Evolutionary conservation across 2,797 vertebrate genomes (phyloP).

Genomic region (Distichodus sexfasciatus): DNA sequence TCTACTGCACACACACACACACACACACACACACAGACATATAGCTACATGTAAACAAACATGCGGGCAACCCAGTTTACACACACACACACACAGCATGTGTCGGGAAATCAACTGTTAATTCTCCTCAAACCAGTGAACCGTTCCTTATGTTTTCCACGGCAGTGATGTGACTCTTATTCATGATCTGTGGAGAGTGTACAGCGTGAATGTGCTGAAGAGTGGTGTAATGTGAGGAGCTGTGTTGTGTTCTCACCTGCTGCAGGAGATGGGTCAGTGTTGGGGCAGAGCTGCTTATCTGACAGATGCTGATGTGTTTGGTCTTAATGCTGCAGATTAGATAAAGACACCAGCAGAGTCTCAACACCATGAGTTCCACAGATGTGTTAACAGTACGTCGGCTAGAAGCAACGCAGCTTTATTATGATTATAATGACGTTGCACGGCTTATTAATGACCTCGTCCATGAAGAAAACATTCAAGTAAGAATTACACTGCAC

Average conservation of each 20-base stretch:
- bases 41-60: slow-evolving; percentile 26
- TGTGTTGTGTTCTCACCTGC: background rate
- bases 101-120: too few species aligned
- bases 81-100: background rate
- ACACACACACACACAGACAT: background rate
- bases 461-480: too few species aligned
- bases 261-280: slow-evolving; percentile 6
- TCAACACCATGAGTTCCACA: slow-evolving; percentile 25
- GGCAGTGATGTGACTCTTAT: too few species aligned
- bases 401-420: too few species aligned
- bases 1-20: slow-evolving; percentile 1
- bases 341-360: slow-evolving; percentile 40
- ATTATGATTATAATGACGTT: too few species aligned
- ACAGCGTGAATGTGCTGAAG: background rate
- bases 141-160: too few species aligned
- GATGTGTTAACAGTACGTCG: too few species aligned
- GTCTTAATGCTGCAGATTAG: slow-evolving; percentile 22
- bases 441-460: too few species aligned
- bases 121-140: too few species aligned
- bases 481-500: too few species aligned
- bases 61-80: too few species aligned
- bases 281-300: slow-evolving; percentile 16
- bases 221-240: background rate
- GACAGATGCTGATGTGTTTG: background rate
- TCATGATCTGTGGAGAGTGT: too few species aligned